Evolutionary conservation across 2,797 vertebrate species (phyloP).

Genomic region (Atherinosoma microstoma): DNA sequence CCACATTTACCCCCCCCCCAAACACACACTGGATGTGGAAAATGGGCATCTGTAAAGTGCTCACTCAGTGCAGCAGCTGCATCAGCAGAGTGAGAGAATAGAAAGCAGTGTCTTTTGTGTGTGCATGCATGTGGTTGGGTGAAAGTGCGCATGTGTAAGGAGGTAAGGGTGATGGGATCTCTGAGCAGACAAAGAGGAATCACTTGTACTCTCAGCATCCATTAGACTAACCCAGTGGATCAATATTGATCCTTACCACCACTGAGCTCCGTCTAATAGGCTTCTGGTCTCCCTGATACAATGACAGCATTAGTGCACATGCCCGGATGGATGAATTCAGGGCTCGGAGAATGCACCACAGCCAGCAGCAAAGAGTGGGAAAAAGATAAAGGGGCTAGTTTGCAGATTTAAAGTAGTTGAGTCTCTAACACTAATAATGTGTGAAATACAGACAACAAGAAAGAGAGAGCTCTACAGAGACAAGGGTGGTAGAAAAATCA

Average conservation of each 20-base stretch:
- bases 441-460: constrained; percentile 3
- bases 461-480: neutral
- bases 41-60: constrained; percentile 68
- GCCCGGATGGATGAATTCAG: constrained; percentile 66
- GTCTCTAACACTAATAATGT: constrained; percentile 37
- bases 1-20: constrained; percentile 16
- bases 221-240: constrained; percentile 80
- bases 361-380: constrained; percentile 28
- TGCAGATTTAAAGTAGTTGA: constrained; percentile 33
- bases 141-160: constrained; percentile 53
- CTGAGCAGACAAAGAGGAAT: constrained; percentile 72
- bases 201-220: constrained; percentile 74
- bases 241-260: constrained; percentile 78
- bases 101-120: constrained; percentile 58
- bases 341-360: constrained; percentile 33
- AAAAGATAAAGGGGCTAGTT: constrained; percentile 43
- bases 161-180: constrained; percentile 70
- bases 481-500: constrained; percentile 16
- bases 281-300: constrained; percentile 64
- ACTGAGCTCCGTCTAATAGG: constrained; percentile 72
- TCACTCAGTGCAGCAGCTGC: constrained; percentile 65
- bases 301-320: constrained; percentile 74
- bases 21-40: constrained; percentile 36
- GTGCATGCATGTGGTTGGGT: constrained; percentile 20
- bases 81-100: constrained; percentile 68